phyloP scores from a whole-genome alignment of 2,797 vertebrate species.

The Myotis pilosus region DNA sequence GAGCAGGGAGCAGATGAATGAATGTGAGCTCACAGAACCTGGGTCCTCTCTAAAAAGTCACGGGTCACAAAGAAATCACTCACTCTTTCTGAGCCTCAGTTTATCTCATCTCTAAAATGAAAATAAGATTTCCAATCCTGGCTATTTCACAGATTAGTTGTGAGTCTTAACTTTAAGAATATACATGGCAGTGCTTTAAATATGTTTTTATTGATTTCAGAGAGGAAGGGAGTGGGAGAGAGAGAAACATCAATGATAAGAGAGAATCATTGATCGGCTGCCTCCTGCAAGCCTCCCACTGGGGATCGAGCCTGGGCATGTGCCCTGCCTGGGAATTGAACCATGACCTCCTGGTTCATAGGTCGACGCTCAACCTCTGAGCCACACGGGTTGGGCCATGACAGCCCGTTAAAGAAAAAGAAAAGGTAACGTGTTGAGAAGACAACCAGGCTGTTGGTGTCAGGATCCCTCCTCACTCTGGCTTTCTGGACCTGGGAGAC shows the following conservation, averaged over 20 bases:
- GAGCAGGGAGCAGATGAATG: neutral
- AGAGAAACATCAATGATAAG: no score
- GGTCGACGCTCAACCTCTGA: no score
- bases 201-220: no score
- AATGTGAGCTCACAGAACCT: neutral
- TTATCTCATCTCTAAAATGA: conserved; percentile 17
- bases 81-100: neutral
- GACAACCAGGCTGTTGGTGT: neutral
- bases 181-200: neutral
- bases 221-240: no score
- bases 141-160: neutral
- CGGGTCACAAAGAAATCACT: neutral
- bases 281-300: no score
- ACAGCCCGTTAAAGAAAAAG: neutral
- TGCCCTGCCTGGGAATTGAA: no score
- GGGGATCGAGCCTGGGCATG: no score
- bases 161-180: neutral
- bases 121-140: neutral
- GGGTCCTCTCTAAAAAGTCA: neutral
- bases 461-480: neutral
- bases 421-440: neutral
- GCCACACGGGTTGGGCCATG: neutral
- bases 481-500: neutral
- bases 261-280: no score
- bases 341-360: no score